Evolutionary conservation across 2,113 vertebrate species (phyloP).

Genomic region (Gulo gulo): DNA sequence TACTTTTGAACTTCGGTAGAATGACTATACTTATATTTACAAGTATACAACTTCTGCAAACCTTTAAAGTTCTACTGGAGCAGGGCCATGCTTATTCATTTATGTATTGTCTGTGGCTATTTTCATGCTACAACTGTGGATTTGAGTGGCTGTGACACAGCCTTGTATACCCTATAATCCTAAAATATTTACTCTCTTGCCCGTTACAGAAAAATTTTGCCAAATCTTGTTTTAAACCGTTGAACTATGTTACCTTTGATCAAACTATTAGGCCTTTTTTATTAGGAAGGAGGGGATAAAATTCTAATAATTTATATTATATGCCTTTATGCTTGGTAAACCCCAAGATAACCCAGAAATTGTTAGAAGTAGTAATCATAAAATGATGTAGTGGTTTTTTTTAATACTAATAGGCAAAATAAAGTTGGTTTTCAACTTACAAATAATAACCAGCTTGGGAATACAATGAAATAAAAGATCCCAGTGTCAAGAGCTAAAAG

Average conservation of each 20-base stretch:
- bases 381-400: background rate
- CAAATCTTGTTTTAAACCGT: background rate
- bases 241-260: background rate
- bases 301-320: background rate
- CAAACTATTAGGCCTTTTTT: background rate
- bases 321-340: background rate
- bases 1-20: constrained; percentile 4
- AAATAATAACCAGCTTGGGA: background rate
- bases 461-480: background rate
- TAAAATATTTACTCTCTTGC: background rate
- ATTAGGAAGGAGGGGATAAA: background rate
- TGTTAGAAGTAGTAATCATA: constrained; percentile 24
- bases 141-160: background rate
- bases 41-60: background rate
- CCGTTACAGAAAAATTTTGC: background rate
- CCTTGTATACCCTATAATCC: background rate
- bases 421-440: background rate
- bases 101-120: background rate
- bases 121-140: background rate
- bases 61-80: background rate
- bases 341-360: background rate
- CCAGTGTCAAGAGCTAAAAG: background rate
- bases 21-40: background rate
- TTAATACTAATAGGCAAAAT: constrained; percentile 30
- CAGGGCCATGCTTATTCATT: background rate